Evolutionary conservation across 2,888 invertebrate species (phyloP), one percentile per base, ranked within the genome.

Genomic region (Stenichneumon culpator): DNA sequence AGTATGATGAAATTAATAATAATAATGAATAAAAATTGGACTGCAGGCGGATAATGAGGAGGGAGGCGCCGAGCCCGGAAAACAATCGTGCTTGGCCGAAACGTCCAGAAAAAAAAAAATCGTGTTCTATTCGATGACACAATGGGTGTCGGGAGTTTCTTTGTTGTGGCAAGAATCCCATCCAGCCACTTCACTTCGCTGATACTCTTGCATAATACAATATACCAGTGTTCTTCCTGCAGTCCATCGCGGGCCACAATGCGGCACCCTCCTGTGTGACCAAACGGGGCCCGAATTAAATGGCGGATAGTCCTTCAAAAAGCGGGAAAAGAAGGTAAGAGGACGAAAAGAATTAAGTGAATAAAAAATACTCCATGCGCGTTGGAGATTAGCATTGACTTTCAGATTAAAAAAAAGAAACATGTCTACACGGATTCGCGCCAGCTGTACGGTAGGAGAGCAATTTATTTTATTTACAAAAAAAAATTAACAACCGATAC

Each of bases 221-320:
- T 19, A 19, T 11, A 14, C 25, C 25, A 19, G 36, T 22, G 39
- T 19, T 52, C 14, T 47, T 22, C 67, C 32, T 63, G 19, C 32
- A 57, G 39, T 39, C 72, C 57, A 11, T 57, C 16, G n/a, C 19
- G 25, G 67, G 36, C 70, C 79, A 83, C 80, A 86, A 86, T 83
- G 44, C 67, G 86, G 86, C 86, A 80, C 86, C 86, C 86, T 83
- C 86, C 86, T 83, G 86, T 80, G 83, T 78, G 83, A 86, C 86
- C 86, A 57, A 86, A 77, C 79, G 63, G 65, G 60, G 73, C 28
- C 69, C 68, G 80, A 65, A n/a, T 52, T 36, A 67, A 67, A 77
- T 52, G 52, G 36, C n/a, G n/a, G 5, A 52, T 25, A 19, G 52
- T 19, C 11, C 36, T 36, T 39, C 19, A 16, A 50, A 47, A 47